A percentile compares a stretch with the other conserved stretches of the same genome.
Evolutionary conservation across 2,888 invertebrate genomes (phyloP).

Genomic region (Torymus texanus): DNA sequence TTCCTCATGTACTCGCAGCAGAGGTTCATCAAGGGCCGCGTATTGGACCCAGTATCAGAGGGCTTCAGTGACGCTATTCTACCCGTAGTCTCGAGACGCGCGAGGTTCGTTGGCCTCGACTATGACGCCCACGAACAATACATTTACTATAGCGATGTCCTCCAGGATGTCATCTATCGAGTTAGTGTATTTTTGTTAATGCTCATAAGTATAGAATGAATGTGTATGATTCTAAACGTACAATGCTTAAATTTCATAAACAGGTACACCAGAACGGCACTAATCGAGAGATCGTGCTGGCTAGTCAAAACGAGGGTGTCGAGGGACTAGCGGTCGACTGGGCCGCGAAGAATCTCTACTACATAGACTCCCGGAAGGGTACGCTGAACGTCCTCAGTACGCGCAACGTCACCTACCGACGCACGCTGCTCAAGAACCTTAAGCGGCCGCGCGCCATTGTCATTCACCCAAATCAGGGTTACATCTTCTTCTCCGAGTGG

Average conservation of each 20-base stretch:
- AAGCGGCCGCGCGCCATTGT: slow-evolving; percentile 97
- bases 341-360: slow-evolving; percentile 96
- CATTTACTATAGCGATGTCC: slow-evolving; percentile 98
- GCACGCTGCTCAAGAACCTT: slow-evolving; percentile 89
- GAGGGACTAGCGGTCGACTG: slow-evolving; percentile 97
- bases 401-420: slow-evolving; percentile 87
- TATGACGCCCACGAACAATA: slow-evolving; percentile 93
- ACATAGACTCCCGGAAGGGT: slow-evolving; percentile 95
- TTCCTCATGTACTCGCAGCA: slow-evolving; percentile 97
- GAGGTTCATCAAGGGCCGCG: slow-evolving; percentile 95
- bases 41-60: slow-evolving; percentile 89
- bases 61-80: slow-evolving; percentile 96
- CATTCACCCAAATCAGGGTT: slow-evolving; percentile 96
- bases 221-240: too few relatives aligned
- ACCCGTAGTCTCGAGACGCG: slow-evolving; percentile 93
- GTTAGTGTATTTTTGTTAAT: slow-evolving; percentile 17
- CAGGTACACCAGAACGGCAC: slow-evolving; percentile 87
- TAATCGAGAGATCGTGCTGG: slow-evolving; percentile 90
- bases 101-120: slow-evolving; percentile 95
- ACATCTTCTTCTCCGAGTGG: slow-evolving; percentile 97
- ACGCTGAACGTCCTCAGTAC: slow-evolving; percentile 95
- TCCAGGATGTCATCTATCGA: slow-evolving; percentile 93
- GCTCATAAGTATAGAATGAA: too few relatives aligned
- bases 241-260: too few relatives aligned
- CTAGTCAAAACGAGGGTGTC: slow-evolving; percentile 97